Conservation (phyloP, 1,140 invertebrate genomes). For the Thaumetopoea pityocampa region DNA sequence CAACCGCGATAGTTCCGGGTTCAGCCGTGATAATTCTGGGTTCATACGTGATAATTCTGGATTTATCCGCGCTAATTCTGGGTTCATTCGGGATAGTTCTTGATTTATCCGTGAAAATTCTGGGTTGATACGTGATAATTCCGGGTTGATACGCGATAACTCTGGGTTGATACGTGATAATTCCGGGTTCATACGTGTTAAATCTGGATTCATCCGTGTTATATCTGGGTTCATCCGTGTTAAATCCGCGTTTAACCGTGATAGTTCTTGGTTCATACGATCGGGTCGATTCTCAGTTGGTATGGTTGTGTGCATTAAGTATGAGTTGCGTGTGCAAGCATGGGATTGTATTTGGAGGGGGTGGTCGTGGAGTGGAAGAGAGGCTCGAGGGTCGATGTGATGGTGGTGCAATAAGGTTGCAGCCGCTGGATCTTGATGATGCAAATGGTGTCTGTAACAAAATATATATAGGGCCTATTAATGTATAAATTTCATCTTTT, state of each 20-base stretch:
- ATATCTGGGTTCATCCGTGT: slow-evolving; percentile 25
- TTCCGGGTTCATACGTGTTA: slow-evolving; percentile 38
- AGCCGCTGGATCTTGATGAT: slow-evolving; percentile 62
- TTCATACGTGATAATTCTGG: slow-evolving; percentile 15
- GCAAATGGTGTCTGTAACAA: slow-evolving; percentile 56
- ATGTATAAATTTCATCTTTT: too few species aligned
- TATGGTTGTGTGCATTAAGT: slow-evolving; percentile 35
- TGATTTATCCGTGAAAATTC: slow-evolving; percentile 35
- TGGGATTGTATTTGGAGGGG: slow-evolving; percentile 35
- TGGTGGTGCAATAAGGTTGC: slow-evolving; percentile 62
- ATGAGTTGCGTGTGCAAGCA: slow-evolving; percentile 47
- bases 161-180: slow-evolving; percentile 36
- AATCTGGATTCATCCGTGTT: slow-evolving; percentile 35
- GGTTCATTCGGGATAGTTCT: slow-evolving; percentile 30
- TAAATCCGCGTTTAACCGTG: slow-evolving; percentile 28
- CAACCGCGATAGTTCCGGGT: neutral
- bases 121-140: slow-evolving; percentile 33
- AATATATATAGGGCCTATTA: neutral
- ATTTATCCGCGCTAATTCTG: neutral
- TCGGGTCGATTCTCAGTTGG: slow-evolving; percentile 15
- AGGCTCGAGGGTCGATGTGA: slow-evolving; percentile 55
- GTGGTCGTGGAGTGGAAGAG: slow-evolving; percentile 42
- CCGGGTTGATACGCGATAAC: slow-evolving; percentile 31
- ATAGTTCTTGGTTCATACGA: slow-evolving; percentile 30
- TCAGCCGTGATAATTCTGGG: slow-evolving; percentile 17